These are phyloP conservation scores for Dunckerocampus dactyliophorus DNA, from an alignment of 2,113 vertebrate species.

Conservation along the genomic window DNA sequence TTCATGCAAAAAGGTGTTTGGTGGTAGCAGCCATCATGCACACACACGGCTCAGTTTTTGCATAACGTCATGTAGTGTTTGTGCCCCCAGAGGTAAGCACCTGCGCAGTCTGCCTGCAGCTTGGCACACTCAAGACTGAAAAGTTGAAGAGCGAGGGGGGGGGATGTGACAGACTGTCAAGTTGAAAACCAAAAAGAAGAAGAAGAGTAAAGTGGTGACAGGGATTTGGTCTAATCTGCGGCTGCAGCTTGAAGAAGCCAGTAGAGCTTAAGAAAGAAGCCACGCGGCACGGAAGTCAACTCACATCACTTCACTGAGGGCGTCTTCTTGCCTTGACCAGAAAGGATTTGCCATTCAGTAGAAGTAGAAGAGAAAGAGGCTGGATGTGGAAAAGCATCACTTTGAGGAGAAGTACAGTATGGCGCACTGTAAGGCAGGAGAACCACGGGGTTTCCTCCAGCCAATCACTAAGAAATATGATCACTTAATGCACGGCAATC, in stretches of 20 bases:
- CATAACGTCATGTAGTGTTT: too few relatives aligned
- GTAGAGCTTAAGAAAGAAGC: slow-evolving; percentile 7
- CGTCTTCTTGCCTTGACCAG: not conserved
- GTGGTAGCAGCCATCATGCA: slow-evolving; percentile 3
- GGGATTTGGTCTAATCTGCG: slow-evolving; percentile 22
- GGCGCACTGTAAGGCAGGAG: not conserved
- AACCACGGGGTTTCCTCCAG: not conserved
- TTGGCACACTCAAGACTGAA: not conserved
- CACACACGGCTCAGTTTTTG: too few relatives aligned
- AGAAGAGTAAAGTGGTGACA: slow-evolving; percentile 22
- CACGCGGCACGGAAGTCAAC: slow-evolving; percentile 2
- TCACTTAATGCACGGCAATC: too few relatives aligned
- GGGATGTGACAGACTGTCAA: slow-evolving; percentile 12
- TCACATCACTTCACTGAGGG: not conserved
- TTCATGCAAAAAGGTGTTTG: not conserved
- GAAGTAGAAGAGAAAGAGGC: too few relatives aligned
- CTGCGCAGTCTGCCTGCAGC: slow-evolving; percentile 18
- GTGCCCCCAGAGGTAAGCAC: slow-evolving; percentile 4
- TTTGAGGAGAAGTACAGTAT: not conserved
- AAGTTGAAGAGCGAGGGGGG: slow-evolving; percentile 11
- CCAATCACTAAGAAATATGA: too few relatives aligned
- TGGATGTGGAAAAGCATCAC: not conserved
- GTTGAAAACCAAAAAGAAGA: not conserved
- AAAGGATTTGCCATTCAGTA: not conserved
- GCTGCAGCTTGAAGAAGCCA: slow-evolving; percentile 19